A percentile compares a stretch with the other conserved stretches of the same genome.
phyloP scores from a whole-genome alignment of 2,113 vertebrate genomes.

The Entelurus aequoreus region DNA sequence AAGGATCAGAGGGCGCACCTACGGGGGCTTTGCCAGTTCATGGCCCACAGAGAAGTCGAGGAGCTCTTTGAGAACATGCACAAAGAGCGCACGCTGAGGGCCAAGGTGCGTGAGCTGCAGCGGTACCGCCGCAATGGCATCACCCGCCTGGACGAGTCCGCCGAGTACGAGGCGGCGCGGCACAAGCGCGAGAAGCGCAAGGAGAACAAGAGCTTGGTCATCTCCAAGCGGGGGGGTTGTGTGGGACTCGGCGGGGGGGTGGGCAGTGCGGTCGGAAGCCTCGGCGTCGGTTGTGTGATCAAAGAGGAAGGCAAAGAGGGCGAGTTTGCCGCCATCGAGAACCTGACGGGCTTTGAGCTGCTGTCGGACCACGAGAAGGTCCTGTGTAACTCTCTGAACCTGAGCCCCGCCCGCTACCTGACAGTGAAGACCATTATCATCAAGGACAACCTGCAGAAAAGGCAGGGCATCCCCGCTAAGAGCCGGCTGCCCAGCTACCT shows the following conservation, averaged over 20 bases:
- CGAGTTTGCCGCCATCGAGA: constrained; percentile 90
- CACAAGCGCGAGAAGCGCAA: constrained; percentile 94
- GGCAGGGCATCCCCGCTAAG: constrained; percentile 92
- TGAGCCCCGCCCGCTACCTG: constrained; percentile 89
- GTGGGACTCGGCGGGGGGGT: constrained; percentile 47
- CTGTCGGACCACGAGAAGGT: constrained; percentile 93
- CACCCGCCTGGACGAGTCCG: constrained; percentile 88
- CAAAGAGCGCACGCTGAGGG: constrained; percentile 85
- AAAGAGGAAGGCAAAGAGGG: constrained; percentile 87
- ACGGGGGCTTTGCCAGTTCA: constrained; percentile 90
- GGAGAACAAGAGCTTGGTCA: constrained; percentile 82
- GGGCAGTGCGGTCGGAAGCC: constrained; percentile 47
- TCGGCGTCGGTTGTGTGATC: constrained; percentile 58
- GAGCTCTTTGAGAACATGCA: constrained; percentile 96
- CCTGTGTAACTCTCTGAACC: constrained; percentile 87
- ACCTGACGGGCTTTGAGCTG: constrained; percentile 89
- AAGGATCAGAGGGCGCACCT: constrained; percentile 85
- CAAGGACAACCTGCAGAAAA: constrained; percentile 93
- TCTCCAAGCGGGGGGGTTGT: constrained; percentile 71
- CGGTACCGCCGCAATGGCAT: constrained; percentile 93
- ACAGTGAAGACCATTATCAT: constrained; percentile 98
- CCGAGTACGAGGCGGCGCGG: constrained; percentile 89
- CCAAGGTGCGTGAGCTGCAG: constrained; percentile 93
- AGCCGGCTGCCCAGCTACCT: constrained; percentile 92
- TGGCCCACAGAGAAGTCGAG: constrained; percentile 92